Percentiles rank a stretch among this genome's conserved stretches.
phyloP scores from a whole-genome alignment of 1,140 invertebrate genomes.

The Drepana arcuata region DNA sequence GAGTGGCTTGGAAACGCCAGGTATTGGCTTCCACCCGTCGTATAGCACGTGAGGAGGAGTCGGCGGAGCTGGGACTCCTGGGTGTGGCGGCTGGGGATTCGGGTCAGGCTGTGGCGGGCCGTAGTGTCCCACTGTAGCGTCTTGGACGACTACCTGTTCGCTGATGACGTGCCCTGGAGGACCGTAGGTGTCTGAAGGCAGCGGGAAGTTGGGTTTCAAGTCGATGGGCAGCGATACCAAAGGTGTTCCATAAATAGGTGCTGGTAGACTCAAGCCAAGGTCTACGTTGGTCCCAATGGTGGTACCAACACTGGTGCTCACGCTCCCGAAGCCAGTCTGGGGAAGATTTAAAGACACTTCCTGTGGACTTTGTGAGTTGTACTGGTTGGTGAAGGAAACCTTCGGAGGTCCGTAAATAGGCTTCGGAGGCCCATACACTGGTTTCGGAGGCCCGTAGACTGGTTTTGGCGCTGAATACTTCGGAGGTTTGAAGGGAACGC shows the following conservation, averaged over 20 bases:
- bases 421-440: conserved; percentile 60
- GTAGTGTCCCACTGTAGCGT: conserved; percentile 57
- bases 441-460: conserved; percentile 63
- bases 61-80: conserved; percentile 79
- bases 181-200: conserved; percentile 62
- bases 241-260: conserved; percentile 62
- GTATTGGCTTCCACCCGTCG: conserved; percentile 88
- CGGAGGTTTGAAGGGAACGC: conserved; percentile 38
- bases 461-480: conserved; percentile 51
- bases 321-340: conserved; percentile 34
- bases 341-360: conserved; percentile 40
- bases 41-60: conserved; percentile 83
- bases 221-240: conserved; percentile 60
- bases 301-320: conserved; percentile 15
- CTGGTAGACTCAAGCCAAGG: conserved; percentile 55
- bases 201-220: conserved; percentile 62
- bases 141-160: conserved; percentile 49
- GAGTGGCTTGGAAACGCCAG: conserved; percentile 69
- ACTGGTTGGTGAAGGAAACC: conserved; percentile 60
- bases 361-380: conserved; percentile 26
- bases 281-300: conserved; percentile 42
- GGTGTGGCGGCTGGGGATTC: conserved; percentile 70
- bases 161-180: conserved; percentile 53
- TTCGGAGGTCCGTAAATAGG: conserved; percentile 43
- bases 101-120: conserved; percentile 72